Evolutionary conservation across 2,888 invertebrate genomes (phyloP), one percentile per base, ranked within the genome.

Genomic region (Exocentrus adspersus): DNA sequence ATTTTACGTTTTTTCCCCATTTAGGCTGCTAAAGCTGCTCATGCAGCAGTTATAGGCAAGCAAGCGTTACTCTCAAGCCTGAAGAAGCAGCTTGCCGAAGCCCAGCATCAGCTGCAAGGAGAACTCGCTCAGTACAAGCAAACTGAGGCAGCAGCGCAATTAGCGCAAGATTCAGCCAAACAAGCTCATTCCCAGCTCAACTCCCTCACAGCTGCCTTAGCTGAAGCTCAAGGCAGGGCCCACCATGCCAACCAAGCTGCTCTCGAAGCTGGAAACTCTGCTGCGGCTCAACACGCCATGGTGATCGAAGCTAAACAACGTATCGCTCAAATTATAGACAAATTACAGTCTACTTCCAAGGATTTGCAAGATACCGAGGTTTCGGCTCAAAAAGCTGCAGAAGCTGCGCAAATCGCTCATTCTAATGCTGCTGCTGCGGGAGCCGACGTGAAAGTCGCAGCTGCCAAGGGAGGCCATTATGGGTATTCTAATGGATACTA

Each of bases 261-360:
- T 0, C 86, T 87, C 0, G 90, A 89, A 71, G 88, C 91, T 0
- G 87, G 89, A 0, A 88, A 89, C 42, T 90, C 91, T 77, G 80
- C 89, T 0, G 91, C 90, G 0, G 89, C 90, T 0, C 91, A 91
- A 74, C 90, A 89, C 5, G 87, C 88, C 41, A 90, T 90, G 91
- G 87, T 90, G 1, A 88, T 89, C 2, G 88, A 89, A 9, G 90
- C 91, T 0, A 85, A 90, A 58, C 87, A 88, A 67, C 80, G 89
- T 16, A 82, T 89, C n/a, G 85, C 87, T 66, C 84, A 89, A 2
- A 82, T 89, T 16, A 87, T 87, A 59, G 87, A 89, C 10, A 89
- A 90, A 72, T 83, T 91, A 10, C 85, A 86, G 62, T 86, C 87
- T 1, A 89, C 90, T 48, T 86, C 89, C 17, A 81, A 89, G 62